Evolutionary conservation across 2,888 invertebrate species (phyloP).

Genomic region (Drosophila nigricruria): DNA sequence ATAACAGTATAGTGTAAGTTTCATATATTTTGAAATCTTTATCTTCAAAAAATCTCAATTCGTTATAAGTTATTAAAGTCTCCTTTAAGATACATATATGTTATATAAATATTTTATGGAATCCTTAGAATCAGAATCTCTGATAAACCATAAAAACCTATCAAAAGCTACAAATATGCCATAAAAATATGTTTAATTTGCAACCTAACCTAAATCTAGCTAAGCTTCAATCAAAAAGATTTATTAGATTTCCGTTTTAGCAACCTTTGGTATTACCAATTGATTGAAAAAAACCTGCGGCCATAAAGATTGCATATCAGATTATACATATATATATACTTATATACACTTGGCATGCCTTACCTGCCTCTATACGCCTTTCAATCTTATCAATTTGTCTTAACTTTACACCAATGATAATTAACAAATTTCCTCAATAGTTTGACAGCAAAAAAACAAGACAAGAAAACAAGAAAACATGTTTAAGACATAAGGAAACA

Average conservation of each 20-base stretch:
- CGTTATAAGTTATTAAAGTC: background rate
- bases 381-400: constrained; percentile 32
- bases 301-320: constrained; percentile 2
- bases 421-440: constrained; percentile 36
- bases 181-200: background rate
- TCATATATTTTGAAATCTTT: too few species aligned
- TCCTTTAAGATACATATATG: too few species aligned
- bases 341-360: background rate
- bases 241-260: background rate
- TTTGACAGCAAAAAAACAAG: constrained; percentile 44
- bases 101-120: too few species aligned
- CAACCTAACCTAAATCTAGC: background rate
- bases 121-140: too few species aligned
- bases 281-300: background rate
- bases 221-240: background rate
- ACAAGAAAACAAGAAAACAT: constrained; percentile 31
- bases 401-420: constrained; percentile 7
- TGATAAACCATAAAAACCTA: background rate
- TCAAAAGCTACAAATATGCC: background rate
- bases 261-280: background rate
- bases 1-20: too few species aligned
- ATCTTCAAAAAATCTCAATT: background rate
- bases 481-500: constrained; percentile 39
- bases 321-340: background rate
- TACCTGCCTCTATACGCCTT: background rate